phyloP scores from a whole-genome alignment of 2,797 vertebrate genomes.

The Coccyzus lansbergi region DNA sequence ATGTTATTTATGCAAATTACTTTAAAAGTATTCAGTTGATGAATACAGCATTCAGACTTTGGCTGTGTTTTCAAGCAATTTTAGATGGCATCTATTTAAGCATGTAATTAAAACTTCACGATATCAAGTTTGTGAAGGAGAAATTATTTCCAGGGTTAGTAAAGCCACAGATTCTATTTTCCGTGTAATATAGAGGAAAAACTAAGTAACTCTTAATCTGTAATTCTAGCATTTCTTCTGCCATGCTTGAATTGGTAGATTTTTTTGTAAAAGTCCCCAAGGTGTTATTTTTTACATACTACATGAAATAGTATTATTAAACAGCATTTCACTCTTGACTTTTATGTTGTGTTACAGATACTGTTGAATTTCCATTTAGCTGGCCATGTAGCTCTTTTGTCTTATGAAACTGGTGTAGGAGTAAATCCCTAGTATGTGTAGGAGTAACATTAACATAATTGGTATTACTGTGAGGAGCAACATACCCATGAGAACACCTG shows the following conservation, averaged over 20 bases:
- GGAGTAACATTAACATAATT: neutral
- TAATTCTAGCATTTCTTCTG: neutral
- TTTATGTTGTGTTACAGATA: neutral
- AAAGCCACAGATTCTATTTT: neutral
- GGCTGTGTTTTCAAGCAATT: neutral
- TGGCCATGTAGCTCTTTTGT: neutral
- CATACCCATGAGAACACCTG: neutral
- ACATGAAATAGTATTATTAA: neutral
- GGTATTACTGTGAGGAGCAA: neutral
- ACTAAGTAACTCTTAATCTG: neutral
- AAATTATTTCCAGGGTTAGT: neutral
- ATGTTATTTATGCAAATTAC: neutral
- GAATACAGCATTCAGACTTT: neutral
- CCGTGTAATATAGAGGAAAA: neutral
- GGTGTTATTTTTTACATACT: neutral
- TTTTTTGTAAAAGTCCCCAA: neutral
- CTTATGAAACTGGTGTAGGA: neutral
- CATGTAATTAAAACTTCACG: neutral
- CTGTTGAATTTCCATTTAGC: neutral
- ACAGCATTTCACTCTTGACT: neutral
- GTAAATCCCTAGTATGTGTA: neutral
- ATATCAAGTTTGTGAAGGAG: neutral
- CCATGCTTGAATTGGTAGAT: neutral
- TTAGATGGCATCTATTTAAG: neutral
- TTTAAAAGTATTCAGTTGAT: neutral